phyloP scores from a whole-genome alignment of 2,113 vertebrate species.

The Eulemur rufifrons region DNA sequence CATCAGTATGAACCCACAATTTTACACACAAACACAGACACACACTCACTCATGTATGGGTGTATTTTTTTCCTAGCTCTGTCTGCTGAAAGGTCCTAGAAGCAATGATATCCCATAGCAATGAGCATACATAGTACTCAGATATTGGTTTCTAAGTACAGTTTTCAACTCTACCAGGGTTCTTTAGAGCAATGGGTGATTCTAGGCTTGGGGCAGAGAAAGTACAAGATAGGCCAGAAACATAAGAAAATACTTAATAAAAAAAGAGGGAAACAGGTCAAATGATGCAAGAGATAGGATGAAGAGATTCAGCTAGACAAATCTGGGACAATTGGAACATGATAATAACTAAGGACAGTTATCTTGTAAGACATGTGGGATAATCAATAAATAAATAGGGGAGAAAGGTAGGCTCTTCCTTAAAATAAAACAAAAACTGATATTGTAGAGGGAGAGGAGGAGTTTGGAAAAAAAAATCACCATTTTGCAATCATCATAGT shows the following conservation, averaged over 20 bases:
- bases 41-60: not conserved
- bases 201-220: not conserved
- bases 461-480: accelerated
- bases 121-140: not conserved
- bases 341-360: not conserved
- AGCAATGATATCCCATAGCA: not conserved
- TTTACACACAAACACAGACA: not conserved
- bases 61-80: not conserved
- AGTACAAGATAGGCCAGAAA: not conserved
- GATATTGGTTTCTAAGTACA: not conserved
- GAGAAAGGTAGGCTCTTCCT: not conserved
- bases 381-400: not conserved
- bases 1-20: not conserved
- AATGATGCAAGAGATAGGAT: not conserved
- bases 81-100: not conserved
- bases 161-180: not conserved
- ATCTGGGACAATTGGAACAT: not conserved
- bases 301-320: not conserved
- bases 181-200: not conserved
- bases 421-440: not conserved
- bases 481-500: not conserved
- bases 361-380: not conserved
- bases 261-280: not conserved
- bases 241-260: not conserved
- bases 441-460: not conserved